These are phyloP conservation scores for Galendromus occidentalis DNA, from an alignment of 1,140 invertebrate species.

Conservation along the genomic window DNA sequence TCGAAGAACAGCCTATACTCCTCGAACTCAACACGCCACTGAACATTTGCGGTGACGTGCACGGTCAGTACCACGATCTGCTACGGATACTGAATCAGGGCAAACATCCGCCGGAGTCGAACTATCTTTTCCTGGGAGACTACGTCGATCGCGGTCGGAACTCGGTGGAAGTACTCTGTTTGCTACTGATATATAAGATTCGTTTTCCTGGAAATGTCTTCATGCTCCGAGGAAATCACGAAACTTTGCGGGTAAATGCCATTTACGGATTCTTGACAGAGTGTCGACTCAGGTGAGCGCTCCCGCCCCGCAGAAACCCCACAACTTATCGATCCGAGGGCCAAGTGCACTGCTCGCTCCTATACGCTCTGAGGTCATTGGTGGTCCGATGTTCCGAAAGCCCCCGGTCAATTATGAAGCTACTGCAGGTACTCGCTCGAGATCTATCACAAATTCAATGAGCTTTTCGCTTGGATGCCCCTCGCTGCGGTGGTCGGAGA, in stretches of 20 bases:
- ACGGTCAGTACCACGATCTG: slow-evolving; percentile 35
- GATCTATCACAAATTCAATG: slow-evolving; percentile 24
- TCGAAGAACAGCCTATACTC: not conserved
- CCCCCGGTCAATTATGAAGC: too few relatives aligned
- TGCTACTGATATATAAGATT: slow-evolving; percentile 19
- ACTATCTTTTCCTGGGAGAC: slow-evolving; percentile 35
- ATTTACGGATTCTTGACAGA: not conserved
- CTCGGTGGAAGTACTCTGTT: slow-evolving; percentile 28
- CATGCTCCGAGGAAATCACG: slow-evolving; percentile 20
- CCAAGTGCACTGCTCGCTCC: too few relatives aligned
- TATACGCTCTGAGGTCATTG: too few relatives aligned
- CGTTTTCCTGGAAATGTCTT: slow-evolving; percentile 18
- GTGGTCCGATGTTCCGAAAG: too few relatives aligned
- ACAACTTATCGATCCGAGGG: too few relatives aligned
- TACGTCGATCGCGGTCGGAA: slow-evolving; percentile 35
- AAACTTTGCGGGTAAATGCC: not conserved
- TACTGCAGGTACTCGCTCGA: slow-evolving; percentile 21
- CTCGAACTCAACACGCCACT: slow-evolving; percentile 26
- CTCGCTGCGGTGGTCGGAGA: slow-evolving; percentile 13
- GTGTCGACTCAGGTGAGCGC: not conserved
- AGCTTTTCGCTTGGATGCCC: slow-evolving; percentile 13
- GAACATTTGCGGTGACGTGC: slow-evolving; percentile 34
- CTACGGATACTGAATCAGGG: slow-evolving; percentile 33
- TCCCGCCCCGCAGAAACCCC: slow-evolving; percentile 24
- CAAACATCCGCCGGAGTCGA: slow-evolving; percentile 28